A percentile compares a stretch with the other conserved stretches of the same genome.
Evolutionary conservation across 2,888 invertebrate genomes (phyloP).

Genomic region (Lobophora halterata): DNA sequence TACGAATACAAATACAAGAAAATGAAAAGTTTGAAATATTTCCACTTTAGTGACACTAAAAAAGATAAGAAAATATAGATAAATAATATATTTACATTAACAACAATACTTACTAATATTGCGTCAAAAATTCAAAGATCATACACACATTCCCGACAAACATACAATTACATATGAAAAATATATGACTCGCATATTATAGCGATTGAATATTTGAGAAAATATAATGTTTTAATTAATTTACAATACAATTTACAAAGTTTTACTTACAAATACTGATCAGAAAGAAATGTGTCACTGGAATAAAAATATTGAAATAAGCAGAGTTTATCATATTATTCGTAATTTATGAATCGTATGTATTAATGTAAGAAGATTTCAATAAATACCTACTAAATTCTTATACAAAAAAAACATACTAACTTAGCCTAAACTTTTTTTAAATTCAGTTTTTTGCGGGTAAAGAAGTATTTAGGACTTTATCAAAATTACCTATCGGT

Average conservation of each 20-base stretch:
- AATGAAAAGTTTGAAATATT: conserved; percentile 9
- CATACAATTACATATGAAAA: too few species aligned
- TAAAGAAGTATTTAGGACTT: too few species aligned
- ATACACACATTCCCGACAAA: conserved; percentile 29
- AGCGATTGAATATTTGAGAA: conserved; percentile 46
- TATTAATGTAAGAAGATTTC: too few species aligned
- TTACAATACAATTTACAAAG: conserved; percentile 70
- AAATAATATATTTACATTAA: conserved; percentile 61
- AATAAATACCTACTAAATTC: too few species aligned
- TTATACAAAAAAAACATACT: too few species aligned
- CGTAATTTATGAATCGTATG: too few species aligned
- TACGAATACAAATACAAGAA: conserved; percentile 34
- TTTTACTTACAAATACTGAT: conserved; percentile 64
- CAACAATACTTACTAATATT: conserved; percentile 47
- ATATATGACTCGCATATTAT: conserved; percentile 44
- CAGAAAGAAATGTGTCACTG: conserved; percentile 43
- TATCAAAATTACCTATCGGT: too few species aligned
- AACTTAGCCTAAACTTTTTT: too few species aligned
- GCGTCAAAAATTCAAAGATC: conserved; percentile 58
- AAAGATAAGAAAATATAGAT: conserved; percentile 4
- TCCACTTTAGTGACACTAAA: neutral
- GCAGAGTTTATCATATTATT: conserved; percentile 7
- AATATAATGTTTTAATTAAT: conserved; percentile 65
- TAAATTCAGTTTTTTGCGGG: too few species aligned
- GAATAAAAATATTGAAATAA: conserved; percentile 36